Base-by-base conservation (phyloP, 2,113 vertebrate species). In the Vicugna pacos region DNA sequence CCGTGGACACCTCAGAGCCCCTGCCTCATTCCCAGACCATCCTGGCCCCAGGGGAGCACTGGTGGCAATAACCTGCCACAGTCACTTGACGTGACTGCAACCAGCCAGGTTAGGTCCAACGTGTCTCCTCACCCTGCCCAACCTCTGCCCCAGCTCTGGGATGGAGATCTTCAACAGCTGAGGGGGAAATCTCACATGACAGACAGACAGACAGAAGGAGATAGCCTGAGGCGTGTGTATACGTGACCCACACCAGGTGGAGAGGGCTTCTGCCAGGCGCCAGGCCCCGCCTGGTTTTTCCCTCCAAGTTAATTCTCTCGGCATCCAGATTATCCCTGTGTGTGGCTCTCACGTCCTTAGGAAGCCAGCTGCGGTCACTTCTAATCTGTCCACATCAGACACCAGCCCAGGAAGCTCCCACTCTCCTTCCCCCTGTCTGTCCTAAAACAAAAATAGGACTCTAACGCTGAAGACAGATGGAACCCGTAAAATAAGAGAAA, bases 401-500 rank as follows among this genome's bases (percentile, higher is more conserved):
- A 12, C 26, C 32, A 48, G 30, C 67, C 60, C 48, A 42, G 88
- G 30, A 26, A 12, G 86, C 62, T 4, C 58, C 50, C 65, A 56
- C 52, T n/a, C 20, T n/a, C 73, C 48, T 64, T 56, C 73, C 50
- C 46, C 14, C 0, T 42, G 38, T 42, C 38, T 42, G 9, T 16
- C 89, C 67, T 77, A 6, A 42, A 56, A 69, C 42, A 77, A 52
- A 75, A 69, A 79, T 35, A 50, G 79, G 38, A 17, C 81, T 85
- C 65, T 72, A 32, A 80, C 87, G 85, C 0, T 60, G 58, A 89
- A 87, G 75, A 75, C 84, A 92, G 50, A 80, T 50, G 80, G 64
- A 86, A 60, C 32, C 60, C 2, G 3, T 14, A 35, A 84, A 86
- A 35, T 30, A 26, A 35, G 81, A 72, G 60, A 62, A 73, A 67